Base-by-base conservation (phyloP, 2,888 invertebrate species). In the Mimas tiliae region DNA sequence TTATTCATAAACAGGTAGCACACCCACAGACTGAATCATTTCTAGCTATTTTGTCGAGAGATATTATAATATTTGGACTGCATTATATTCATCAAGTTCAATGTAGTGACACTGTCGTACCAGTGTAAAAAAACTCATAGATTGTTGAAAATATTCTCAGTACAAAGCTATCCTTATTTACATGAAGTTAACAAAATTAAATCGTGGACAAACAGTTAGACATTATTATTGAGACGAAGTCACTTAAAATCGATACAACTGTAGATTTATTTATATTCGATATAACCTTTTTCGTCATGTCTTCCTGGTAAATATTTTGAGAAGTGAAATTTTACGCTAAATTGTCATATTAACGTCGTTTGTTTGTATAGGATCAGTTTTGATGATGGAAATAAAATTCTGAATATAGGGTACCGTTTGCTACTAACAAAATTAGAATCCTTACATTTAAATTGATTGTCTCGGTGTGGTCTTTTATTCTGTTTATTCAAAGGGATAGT, bases 301-400 rank as follows among this genome's bases (percentile, higher is more conserved):
- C 62, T 68, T 71, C 67, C 68, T 73, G 64, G 64, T 70, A 65
- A 69, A 66, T 38, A 58, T 58, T 38, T 55, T 58, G 16, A 38
- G 55, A 42, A 42, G 38, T n/a, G n/a, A n/a, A n/a, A n/a, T n/a
- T n/a, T 58, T 58, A 19, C 38, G 55, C 16, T 16, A 11, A 11
- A 34, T 42, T 58, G 55, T 0, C 16, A 16, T 58, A 38, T 58
- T 58, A 38, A 16, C 38, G 38, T 55, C n/a, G 53, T 58, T 38
- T 58, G 38, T 58, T 58, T 58, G 55, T 38, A 16, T 58, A 58
- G 55, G 55, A 58, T 58, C 55, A 58, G 11, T 34, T 38, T 38
- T 38, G 55, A 16, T 58, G 16, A 19, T 38, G 16, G 55, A 38
- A 58, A 58, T 42, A 58, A 38, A 58, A 38, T 58, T 16, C 16